Evolutionary conservation across 2,797 vertebrate species (phyloP).

Genomic region (Echeneis naucrates): DNA sequence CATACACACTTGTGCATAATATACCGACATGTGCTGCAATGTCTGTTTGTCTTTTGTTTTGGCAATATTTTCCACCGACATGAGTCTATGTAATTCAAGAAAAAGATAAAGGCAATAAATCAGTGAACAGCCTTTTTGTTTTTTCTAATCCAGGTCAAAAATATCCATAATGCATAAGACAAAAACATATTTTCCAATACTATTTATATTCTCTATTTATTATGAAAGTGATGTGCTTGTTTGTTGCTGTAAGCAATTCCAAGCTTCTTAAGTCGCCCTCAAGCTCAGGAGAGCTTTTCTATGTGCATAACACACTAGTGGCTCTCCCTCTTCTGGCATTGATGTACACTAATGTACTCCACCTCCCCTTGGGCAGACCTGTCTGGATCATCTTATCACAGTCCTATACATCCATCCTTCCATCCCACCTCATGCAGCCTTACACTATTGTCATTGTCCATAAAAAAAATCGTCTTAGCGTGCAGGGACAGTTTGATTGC

Average conservation of each 20-base stretch:
- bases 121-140: constrained; percentile 62
- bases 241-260: constrained; percentile 38
- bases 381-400: constrained; percentile 71
- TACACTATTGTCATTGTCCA: constrained; percentile 31
- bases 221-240: constrained; percentile 34
- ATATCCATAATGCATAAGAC: constrained; percentile 68
- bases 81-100: constrained; percentile 38
- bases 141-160: constrained; percentile 72
- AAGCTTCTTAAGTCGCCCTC: constrained; percentile 34
- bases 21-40: constrained; percentile 12
- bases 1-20: constrained; percentile 7
- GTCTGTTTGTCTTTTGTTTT: constrained; percentile 35
- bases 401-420: constrained; percentile 44
- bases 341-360: constrained; percentile 70
- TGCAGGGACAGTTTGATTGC: constrained; percentile 59
- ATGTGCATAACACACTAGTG: constrained; percentile 35
- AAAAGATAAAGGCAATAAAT: neutral
- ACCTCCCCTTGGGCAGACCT: constrained; percentile 58
- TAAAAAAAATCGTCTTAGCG: constrained; percentile 60
- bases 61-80: constrained; percentile 14
- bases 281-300: constrained; percentile 31
- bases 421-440: constrained; percentile 23
- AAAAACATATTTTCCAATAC: constrained; percentile 52
- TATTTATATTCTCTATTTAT: constrained; percentile 55
- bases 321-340: constrained; percentile 51